Percentiles rank a stretch among this genome's conserved stretches.
phyloP scores from a whole-genome alignment of 37 sponge, comb jelly and placozoan genomes.

The Eunapius fragilis region DNA sequence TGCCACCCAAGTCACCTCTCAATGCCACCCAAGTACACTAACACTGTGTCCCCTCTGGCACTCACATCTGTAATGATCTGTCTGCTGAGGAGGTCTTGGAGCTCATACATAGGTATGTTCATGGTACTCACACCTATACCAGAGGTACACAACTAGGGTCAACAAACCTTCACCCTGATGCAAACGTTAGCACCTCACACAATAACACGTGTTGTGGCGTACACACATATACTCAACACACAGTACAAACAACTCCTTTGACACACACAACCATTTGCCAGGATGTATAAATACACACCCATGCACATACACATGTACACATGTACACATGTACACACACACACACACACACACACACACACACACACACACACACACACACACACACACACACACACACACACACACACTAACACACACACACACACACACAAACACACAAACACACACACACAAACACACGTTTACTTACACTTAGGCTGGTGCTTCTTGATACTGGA shows the following conservation, averaged over 20 bases:
- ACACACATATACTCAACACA: neutral
- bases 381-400: neutral
- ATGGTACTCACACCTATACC: neutral
- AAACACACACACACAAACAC: neutral
- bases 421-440: neutral
- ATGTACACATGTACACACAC: neutral
- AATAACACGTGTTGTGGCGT: neutral
- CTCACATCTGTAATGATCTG: conserved; percentile 74
- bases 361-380: conserved; percentile 3
- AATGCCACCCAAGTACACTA: neutral
- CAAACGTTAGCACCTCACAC: neutral
- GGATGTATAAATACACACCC: neutral
- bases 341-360: conserved; percentile 2
- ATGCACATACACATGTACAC: neutral
- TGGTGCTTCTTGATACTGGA: conserved; percentile 75
- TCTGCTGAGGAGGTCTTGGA: conserved; percentile 74
- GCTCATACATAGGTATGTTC: conserved; percentile 19
- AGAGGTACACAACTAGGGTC: no score
- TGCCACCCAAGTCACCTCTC: neutral
- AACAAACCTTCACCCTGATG: neutral
- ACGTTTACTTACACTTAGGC: conserved; percentile 51
- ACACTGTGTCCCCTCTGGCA: neutral
- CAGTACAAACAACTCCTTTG: neutral
- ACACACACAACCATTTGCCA: neutral
- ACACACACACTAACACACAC: neutral